phyloP scores from a whole-genome alignment of 2,797 vertebrate species.

The Acanthurus tractus region DNA sequence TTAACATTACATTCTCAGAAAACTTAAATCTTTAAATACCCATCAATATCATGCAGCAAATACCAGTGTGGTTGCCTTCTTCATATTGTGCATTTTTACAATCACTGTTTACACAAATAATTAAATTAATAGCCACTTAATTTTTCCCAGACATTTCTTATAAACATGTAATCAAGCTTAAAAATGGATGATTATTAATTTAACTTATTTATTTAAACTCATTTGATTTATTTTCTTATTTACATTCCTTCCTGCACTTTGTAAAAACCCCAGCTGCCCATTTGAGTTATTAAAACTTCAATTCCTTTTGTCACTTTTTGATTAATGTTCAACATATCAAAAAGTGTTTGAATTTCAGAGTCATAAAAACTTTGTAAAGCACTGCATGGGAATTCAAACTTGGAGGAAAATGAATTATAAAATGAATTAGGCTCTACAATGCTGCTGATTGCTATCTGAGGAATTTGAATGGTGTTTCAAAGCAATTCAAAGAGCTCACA shows the following conservation, averaged over 20 bases:
- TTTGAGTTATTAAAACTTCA: conserved; percentile 21
- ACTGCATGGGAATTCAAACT: conserved; percentile 20
- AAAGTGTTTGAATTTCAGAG: conserved; percentile 12
- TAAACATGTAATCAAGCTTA: conserved; percentile 18
- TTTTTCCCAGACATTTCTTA: conserved; percentile 14
- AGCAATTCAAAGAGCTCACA: conserved; percentile 33
- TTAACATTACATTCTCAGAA: background rate
- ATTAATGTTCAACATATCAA: conserved; percentile 25
- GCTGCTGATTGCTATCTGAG: conserved; percentile 51
- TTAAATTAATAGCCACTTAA: background rate
- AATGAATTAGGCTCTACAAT: conserved; percentile 37
- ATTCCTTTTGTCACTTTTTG: background rate
- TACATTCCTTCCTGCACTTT: conserved; percentile 5
- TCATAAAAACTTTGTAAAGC: conserved; percentile 4
- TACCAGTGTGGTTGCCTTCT: background rate
- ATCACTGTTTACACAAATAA: background rate
- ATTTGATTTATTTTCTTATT: conserved; percentile 18
- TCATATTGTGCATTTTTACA: background rate
- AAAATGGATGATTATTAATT: background rate
- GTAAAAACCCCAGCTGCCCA: conserved; percentile 1
- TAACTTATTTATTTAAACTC: conserved; percentile 6
- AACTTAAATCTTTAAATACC: background rate
- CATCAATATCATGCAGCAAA: background rate
- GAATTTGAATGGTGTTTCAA: conserved; percentile 32
- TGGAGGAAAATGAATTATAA: conserved; percentile 23